These are phyloP conservation scores for Apodemia zela DNA, from an alignment of 2,888 invertebrate genomes.

Conservation along the genomic window DNA sequence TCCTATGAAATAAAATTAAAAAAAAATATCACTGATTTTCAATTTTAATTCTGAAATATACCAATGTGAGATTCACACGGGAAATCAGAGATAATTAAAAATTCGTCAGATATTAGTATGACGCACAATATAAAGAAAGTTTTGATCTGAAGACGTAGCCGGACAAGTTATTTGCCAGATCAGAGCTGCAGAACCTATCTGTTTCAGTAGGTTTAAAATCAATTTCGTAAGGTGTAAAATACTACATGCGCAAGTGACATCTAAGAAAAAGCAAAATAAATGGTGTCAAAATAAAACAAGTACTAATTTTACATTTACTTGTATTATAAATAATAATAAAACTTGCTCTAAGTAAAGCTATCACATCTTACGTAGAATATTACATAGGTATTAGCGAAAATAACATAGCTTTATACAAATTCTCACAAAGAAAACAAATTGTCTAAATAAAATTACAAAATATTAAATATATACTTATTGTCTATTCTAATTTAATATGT, in stretches of 20 bases:
- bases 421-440: slow-evolving; percentile 48
- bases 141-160: not conserved
- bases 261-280: slow-evolving; percentile 47
- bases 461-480: slow-evolving; percentile 64
- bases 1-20: no score
- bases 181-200: not conserved
- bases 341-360: slow-evolving; percentile 76
- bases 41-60: no score
- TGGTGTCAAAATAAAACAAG: slow-evolving; percentile 69
- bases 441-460: slow-evolving; percentile 41
- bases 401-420: slow-evolving; percentile 62
- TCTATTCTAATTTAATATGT: slow-evolving; percentile 43
- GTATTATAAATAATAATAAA: slow-evolving; percentile 67
- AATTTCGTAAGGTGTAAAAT: not conserved
- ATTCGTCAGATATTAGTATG: no score
- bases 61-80: no score
- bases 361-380: slow-evolving; percentile 68
- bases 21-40: no score
- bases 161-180: not conserved
- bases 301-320: slow-evolving; percentile 66
- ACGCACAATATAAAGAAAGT: not conserved
- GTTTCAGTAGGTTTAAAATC: not conserved
- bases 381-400: slow-evolving; percentile 63
- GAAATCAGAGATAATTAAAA: no score
- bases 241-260: slow-evolving; percentile 46